Base-by-base conservation (phyloP, 2,888 invertebrate genomes). In the Caenorhabditis japonica region DNA sequence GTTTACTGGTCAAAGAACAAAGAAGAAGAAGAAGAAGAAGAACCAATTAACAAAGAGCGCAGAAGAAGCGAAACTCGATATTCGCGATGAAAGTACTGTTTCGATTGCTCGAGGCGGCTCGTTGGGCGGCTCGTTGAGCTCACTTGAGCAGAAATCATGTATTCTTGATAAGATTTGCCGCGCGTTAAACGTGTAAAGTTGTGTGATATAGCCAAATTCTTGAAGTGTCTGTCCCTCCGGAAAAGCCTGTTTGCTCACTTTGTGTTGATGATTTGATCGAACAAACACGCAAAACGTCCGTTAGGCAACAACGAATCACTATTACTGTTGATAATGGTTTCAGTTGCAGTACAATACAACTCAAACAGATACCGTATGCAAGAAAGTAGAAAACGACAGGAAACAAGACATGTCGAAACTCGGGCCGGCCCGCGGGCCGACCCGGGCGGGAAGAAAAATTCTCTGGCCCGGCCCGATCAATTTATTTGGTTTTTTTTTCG, bases 1-100 rank as follows among this genome's bases (percentile, higher is more conserved):
- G 64, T 64, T 64, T 55, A 56, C 64, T 47, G 52, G 61, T 5
- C n/a, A n/a, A n/a, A n/a, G n/a, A n/a, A n/a, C n/a, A n/a, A n/a
- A n/a, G n/a, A n/a, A n/a, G n/a, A n/a, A n/a, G n/a, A n/a, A n/a
- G n/a, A n/a, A n/a, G 10, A 10, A 30, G 30, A 34, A 34, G 52
- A 47, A 64, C 55, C 64, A 64, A 64, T 64, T 64, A 64, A 64
- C 64, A 56, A 36, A 30, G 55, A 43, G 44, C 51, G 19, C 49
- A 39, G 62, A 56, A 53, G 38, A 55, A 62, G n/a, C n/a, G 62
- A 62, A 64, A 64, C 64, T 64, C 49, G 64, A 64, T 64, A 64
- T 56, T 47, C 46, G 41, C 55, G 34, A 62, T 41, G 34, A 21
- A 19, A 49, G 46, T 49, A 47, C 27, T 27, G 58, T 58, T 36